Conservation (phyloP, 2,797 vertebrate species). For the Xerus rutilus region DNA sequence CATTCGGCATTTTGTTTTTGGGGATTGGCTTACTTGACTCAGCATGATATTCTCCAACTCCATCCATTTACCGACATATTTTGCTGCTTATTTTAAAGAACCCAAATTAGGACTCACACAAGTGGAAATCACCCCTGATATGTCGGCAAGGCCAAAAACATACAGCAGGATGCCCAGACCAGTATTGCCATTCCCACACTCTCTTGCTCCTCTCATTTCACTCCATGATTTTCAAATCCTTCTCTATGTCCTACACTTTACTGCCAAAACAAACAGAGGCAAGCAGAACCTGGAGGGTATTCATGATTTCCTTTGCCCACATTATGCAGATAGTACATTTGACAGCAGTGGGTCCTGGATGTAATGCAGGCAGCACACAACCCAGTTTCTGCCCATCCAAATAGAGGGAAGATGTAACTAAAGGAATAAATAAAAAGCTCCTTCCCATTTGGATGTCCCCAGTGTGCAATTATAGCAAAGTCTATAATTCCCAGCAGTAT, state of each 20-base stretch:
- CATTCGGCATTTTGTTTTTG: too few relatives aligned
- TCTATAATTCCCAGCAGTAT: background rate
- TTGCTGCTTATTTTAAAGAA: constrained; percentile 43
- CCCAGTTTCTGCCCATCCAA: background rate
- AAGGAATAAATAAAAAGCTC: constrained; percentile 33
- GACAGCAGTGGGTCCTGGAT: background rate
- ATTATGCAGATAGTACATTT: too few relatives aligned
- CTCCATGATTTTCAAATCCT: background rate
- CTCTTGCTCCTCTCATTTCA: background rate
- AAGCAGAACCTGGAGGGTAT: too few relatives aligned
- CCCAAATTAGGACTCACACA: background rate
- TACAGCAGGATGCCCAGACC: background rate
- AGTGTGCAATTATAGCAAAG: background rate
- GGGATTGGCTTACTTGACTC: too few relatives aligned
- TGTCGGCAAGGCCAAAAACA: background rate
- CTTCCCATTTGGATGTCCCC: background rate
- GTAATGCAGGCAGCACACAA: background rate
- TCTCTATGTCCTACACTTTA: background rate
- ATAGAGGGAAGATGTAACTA: background rate
- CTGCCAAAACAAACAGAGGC: background rate
- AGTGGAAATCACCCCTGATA: background rate
- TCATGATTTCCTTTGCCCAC: background rate
- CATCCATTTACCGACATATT: too few relatives aligned
- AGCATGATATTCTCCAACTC: too few relatives aligned
- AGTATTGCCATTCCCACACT: rapidly evolving